Evolutionary conservation across 2,797 vertebrate species (phyloP).

Genomic region (Gila robusta): DNA sequence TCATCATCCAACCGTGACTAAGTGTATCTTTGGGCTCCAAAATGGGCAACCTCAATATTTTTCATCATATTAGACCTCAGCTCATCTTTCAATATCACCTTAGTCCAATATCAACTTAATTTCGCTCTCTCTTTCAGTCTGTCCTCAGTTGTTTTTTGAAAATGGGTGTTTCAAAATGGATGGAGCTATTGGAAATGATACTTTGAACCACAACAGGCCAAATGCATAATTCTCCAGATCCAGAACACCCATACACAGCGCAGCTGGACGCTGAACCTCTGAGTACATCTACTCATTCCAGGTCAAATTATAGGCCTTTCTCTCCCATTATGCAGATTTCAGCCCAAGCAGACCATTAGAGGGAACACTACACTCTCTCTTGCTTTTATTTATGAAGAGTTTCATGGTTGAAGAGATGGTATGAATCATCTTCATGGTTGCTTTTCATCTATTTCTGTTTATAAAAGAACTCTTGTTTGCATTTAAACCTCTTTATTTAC

Average conservation of each 20-base stretch:
- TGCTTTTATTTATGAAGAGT: slow-evolving; percentile 36
- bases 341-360: slow-evolving; percentile 55
- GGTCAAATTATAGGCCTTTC: slow-evolving; percentile 30
- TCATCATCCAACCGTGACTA: neutral
- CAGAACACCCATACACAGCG: slow-evolving; percentile 29
- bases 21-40: slow-evolving; percentile 1
- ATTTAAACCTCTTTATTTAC: neutral
- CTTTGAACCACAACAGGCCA: slow-evolving; percentile 38
- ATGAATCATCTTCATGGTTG: slow-evolving; percentile 10
- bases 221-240: slow-evolving; percentile 32
- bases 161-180: slow-evolving; percentile 27
- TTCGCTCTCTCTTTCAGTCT: neutral
- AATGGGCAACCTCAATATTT: slow-evolving; percentile 21
- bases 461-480: slow-evolving; percentile 9
- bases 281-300: slow-evolving; percentile 15
- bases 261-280: slow-evolving; percentile 16
- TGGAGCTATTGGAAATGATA: slow-evolving; percentile 26
- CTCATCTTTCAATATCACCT: neutral
- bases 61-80: slow-evolving; percentile 3
- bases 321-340: slow-evolving; percentile 46
- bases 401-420: slow-evolving; percentile 20
- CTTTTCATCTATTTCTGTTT: slow-evolving; percentile 11
- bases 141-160: neutral
- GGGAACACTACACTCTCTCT: slow-evolving; percentile 5
- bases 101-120: neutral